Conservation (phyloP, 2,113 vertebrate species). For the Percina caprodes region DNA sequence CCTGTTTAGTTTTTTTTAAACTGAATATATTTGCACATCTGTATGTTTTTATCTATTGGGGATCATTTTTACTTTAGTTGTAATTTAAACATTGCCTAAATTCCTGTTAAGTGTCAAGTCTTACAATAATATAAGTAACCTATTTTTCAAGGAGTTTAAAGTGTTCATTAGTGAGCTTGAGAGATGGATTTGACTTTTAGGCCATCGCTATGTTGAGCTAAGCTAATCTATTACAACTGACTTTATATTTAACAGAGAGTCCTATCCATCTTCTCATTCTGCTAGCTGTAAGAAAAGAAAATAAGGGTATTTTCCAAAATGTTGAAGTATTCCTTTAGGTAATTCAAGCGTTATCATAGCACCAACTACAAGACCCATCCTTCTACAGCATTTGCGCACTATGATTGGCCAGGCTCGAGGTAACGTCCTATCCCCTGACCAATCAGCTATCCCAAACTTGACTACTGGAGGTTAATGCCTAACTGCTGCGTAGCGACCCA, state of each 20-base stretch:
- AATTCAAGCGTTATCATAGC: too few species aligned
- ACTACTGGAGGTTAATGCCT: too few species aligned
- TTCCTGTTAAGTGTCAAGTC: neutral
- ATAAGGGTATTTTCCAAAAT: too few species aligned
- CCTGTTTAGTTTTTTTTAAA: constrained; percentile 34
- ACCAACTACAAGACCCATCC: too few species aligned
- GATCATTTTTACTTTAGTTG: constrained; percentile 20
- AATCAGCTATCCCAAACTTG: too few species aligned
- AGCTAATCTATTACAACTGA: neutral
- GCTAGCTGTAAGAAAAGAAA: too few species aligned
- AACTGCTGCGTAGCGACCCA: too few species aligned
- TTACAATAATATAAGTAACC: neutral
- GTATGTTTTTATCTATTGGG: neutral
- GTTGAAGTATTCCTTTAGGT: too few species aligned
- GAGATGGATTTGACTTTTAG: neutral
- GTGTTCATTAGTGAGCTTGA: neutral
- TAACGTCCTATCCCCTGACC: too few species aligned
- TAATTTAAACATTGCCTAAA: neutral
- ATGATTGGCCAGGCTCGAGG: too few species aligned
- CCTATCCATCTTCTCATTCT: too few species aligned
- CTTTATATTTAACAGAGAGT: neutral
- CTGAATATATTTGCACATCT: constrained; percentile 59
- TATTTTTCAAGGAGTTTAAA: neutral
- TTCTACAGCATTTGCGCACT: too few species aligned
- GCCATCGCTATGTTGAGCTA: neutral